Conservation (phyloP, 2,888 invertebrate genomes). For the Ophioninae sp. region DNA sequence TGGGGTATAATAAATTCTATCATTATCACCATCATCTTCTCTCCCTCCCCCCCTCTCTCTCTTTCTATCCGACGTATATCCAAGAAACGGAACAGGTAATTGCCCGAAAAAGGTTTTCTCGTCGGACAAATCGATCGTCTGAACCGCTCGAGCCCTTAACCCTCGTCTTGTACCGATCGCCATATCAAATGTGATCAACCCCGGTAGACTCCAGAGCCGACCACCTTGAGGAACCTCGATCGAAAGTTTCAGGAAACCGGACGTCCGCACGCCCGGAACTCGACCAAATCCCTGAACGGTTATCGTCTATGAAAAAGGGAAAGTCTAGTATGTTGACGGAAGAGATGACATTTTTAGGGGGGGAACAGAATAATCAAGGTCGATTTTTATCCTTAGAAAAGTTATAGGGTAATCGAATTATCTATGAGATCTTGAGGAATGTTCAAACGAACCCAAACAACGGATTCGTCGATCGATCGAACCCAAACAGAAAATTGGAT, state of each 20-base stretch:
- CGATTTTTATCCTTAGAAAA: constrained; percentile 32
- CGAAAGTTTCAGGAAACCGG: constrained; percentile 56
- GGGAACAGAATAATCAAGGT: constrained; percentile 9
- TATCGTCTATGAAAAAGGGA: constrained; percentile 32
- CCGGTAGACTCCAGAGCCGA: constrained; percentile 3
- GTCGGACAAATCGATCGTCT: constrained; percentile 58
- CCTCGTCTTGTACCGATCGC: constrained; percentile 16
- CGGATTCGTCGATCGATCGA: too few relatives aligned
- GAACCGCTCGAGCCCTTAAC: constrained; percentile 17
- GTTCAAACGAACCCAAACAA: too few relatives aligned
- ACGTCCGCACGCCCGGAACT: constrained; percentile 55
- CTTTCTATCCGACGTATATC: constrained; percentile 22
- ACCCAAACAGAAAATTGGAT: too few relatives aligned
- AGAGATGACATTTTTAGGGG: constrained; percentile 31
- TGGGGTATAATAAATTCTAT: too few relatives aligned
- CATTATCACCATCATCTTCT: constrained; percentile 53
- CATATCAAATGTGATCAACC: not conserved
- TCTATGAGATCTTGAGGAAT: not conserved
- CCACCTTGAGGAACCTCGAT: constrained; percentile 64
- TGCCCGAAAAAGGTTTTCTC: constrained; percentile 70
- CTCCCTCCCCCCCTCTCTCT: constrained; percentile 41
- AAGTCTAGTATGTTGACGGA: constrained; percentile 15
- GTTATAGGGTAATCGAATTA: constrained; percentile 50
- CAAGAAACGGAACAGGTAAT: constrained; percentile 68
- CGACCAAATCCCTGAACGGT: constrained; percentile 59